These are phyloP conservation scores for Pagetopsis macropterus DNA, from an alignment of 2,797 vertebrate species.

Conservation along the genomic window DNA sequence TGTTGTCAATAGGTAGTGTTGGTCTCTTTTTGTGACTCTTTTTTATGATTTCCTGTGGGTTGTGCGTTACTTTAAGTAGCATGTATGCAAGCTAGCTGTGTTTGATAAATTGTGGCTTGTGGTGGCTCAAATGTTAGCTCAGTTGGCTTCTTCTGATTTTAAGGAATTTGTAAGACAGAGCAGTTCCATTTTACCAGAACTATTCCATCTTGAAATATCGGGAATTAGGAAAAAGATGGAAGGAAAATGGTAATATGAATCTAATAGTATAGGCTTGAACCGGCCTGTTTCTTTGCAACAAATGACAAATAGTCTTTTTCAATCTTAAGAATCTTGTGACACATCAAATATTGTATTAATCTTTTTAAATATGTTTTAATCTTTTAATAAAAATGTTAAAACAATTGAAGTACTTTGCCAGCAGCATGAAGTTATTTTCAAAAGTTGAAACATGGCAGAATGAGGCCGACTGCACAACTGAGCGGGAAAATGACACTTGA, in stretches of 20 bases:
- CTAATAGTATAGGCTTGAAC: neutral
- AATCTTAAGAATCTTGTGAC: slow-evolving; percentile 12
- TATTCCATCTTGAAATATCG: neutral
- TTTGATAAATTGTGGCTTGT: neutral
- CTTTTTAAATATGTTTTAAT: slow-evolving; percentile 7
- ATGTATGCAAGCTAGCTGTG: neutral
- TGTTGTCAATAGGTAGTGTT: neutral
- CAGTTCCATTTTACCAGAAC: neutral
- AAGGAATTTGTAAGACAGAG: neutral
- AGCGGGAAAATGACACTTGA: slow-evolving; percentile 32
- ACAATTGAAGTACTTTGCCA: slow-evolving; percentile 31
- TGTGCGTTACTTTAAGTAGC: neutral
- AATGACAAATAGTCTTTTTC: neutral
- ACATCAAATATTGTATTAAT: neutral
- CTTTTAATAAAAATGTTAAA: slow-evolving; percentile 10
- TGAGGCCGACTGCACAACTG: slow-evolving; percentile 40
- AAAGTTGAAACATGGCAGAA: slow-evolving; percentile 57
- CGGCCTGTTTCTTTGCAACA: neutral
- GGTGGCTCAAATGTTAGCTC: neutral
- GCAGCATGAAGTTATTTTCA: slow-evolving; percentile 21
- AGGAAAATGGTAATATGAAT: neutral
- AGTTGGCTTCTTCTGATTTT: neutral
- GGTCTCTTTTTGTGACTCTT: neutral
- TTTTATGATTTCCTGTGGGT: neutral
- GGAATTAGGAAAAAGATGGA: no score